Base-by-base conservation (phyloP, 1,140 invertebrate species). In the Procambarus virginalis region DNA sequence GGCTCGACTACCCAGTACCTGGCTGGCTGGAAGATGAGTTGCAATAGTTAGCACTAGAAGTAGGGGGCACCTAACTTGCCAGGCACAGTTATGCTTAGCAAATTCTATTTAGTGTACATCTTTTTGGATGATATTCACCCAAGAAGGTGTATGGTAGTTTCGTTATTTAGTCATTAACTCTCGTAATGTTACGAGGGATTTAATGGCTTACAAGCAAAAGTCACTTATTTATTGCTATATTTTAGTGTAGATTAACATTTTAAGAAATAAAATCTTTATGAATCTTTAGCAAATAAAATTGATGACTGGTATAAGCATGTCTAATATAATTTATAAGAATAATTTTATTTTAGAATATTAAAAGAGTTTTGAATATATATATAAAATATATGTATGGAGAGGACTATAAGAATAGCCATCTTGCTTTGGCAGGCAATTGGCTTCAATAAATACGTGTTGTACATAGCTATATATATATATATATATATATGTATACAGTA, bases 21-120 rank as follows among this genome's bases (percentile, higher is more conserved):
- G 96, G 97, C 93, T 99, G 98, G 98, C 94, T 99, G 86, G 97
- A 98, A 94, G 97, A 98, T 92, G 98, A 98, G 93, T 95, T 99
- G 55, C 88, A 89, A 55, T 89, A 85, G 46, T 9, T 73, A 73
- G 6, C 20, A 20, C 20, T 34, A 73, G 20, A 0, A 34, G 45
- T 49, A 73, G n/a, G 60, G 45, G 22, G 45, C 34, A 55, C 17
- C 82, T 49, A 73, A 49, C 34, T 70, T 70, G n/a, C 60, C 48
- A 46, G 20, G 14, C 60, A 46, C 10, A 14, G 60, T 73, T 49
- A 73, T 45, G 58, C 34, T 49, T 70, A 96, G 95, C 78, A 95
- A 96, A 92, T 95, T 88, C 14, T 91, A 84, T 83, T 64, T 60
- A 49, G 10, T 81, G 85, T 76, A 78, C 79, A 73, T 73, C 68